Evolutionary conservation across 2,113 vertebrate genomes (phyloP).

Genomic region (Ptyas mucosa): DNA sequence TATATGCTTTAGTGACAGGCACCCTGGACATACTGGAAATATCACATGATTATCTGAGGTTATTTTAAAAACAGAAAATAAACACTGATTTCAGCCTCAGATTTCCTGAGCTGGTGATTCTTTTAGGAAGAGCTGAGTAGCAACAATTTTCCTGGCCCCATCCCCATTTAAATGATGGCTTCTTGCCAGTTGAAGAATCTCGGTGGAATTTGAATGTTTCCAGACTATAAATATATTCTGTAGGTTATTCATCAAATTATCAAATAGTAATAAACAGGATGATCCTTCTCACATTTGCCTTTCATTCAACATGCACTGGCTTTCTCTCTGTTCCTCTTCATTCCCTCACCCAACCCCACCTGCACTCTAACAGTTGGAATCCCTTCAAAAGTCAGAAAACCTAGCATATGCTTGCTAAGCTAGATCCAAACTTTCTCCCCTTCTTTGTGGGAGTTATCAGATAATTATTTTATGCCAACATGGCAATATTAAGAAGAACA

Average conservation of each 20-base stretch:
- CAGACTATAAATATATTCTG: conserved; percentile 27
- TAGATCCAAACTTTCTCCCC: background rate
- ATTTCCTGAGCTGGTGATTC: conserved; percentile 17
- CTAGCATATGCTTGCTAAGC: background rate
- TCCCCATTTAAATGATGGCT: conserved; percentile 8
- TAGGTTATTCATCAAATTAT: conserved; percentile 2
- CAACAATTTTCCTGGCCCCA: conserved; percentile 9
- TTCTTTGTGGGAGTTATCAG: background rate
- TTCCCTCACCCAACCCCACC: background rate
- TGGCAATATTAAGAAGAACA: background rate
- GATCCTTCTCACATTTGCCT: conserved; percentile 16
- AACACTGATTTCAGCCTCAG: conserved; percentile 26
- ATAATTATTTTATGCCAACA: background rate
- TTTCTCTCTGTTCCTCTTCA: background rate
- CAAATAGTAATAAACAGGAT: conserved; percentile 14
- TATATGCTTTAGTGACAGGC: background rate
- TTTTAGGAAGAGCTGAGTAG: conserved; percentile 35
- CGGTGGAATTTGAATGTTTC: conserved; percentile 16
- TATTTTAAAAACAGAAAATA: conserved; percentile 35
- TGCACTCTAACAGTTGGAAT: background rate
- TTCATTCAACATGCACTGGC: background rate
- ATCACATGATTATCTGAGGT: conserved; percentile 27
- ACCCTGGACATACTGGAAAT: background rate
- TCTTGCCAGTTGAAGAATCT: conserved; percentile 14
- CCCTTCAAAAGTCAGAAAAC: background rate